A percentile compares a stretch with the other conserved stretches of the same genome.
Evolutionary conservation across 2,113 vertebrate species (phyloP).

Genomic region (Aspidoscelis tigris): DNA sequence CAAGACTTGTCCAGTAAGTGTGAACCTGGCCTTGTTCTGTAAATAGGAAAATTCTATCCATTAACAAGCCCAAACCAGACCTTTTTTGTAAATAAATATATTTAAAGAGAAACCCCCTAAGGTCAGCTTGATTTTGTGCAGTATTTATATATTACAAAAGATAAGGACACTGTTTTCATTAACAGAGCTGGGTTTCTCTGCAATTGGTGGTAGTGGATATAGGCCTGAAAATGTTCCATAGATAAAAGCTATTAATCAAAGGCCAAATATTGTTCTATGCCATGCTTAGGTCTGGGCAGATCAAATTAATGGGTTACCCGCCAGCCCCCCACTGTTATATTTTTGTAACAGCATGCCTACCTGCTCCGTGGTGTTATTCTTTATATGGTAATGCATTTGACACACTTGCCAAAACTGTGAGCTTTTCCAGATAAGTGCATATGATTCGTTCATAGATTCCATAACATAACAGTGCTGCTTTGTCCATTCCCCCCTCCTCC

Average conservation of each 20-base stretch:
- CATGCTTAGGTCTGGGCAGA: conserved; percentile 17
- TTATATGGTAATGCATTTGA: conserved; percentile 22
- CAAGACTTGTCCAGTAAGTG: no score
- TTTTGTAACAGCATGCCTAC: background rate
- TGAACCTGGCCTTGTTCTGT: no score
- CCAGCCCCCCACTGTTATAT: background rate
- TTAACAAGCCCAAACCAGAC: background rate
- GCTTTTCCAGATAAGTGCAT: conserved; percentile 36
- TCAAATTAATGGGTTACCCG: background rate
- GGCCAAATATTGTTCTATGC: conserved; percentile 20
- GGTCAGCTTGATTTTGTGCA: background rate
- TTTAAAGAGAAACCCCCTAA: conserved; percentile 26
- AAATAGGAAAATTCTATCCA: background rate
- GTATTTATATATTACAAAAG: conserved; percentile 26
- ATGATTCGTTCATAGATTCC: fast-evolving
- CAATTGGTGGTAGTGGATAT: background rate
- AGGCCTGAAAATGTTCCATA: background rate
- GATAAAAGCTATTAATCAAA: conserved; percentile 35
- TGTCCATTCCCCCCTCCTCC: background rate
- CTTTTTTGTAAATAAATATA: fast-evolving
- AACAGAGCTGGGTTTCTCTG: background rate
- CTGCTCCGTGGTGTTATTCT: conserved; percentile 31
- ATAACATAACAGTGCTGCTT: background rate
- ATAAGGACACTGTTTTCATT: fast-evolving
- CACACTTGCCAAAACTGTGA: conserved; percentile 2